A percentile compares a stretch with the other conserved stretches of the same genome.
Evolutionary conservation across 2,888 invertebrate species (phyloP).

Genomic region (Congeria kusceri): DNA sequence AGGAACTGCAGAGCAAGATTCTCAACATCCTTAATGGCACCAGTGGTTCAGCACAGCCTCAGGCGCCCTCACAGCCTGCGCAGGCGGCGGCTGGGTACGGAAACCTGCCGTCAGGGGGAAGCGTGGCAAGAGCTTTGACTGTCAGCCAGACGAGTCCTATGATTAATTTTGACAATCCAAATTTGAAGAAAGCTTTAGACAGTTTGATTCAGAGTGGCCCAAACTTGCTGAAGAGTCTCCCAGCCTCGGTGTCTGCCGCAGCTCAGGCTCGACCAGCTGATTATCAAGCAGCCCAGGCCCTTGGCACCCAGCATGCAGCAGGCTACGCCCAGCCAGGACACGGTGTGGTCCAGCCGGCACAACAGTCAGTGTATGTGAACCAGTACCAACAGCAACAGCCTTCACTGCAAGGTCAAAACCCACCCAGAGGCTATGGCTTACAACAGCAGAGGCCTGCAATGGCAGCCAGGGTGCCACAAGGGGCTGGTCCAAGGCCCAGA

Average conservation of each 20-base stretch:
- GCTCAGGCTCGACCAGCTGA: constrained; percentile 31
- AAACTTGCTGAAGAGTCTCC: constrained; percentile 83
- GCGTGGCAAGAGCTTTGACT: constrained; percentile 19
- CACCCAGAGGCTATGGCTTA: constrained; percentile 26
- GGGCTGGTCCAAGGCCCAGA: constrained; percentile 51
- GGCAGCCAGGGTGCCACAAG: constrained; percentile 47
- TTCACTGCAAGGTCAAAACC: constrained; percentile 20
- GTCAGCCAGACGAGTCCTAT: constrained; percentile 61
- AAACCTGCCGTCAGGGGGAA: constrained; percentile 9
- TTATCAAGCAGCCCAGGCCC: background rate
- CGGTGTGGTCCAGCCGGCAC: constrained; percentile 1
- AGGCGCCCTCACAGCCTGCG: constrained; percentile 35
- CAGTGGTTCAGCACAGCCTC: constrained; percentile 25
- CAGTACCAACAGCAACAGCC: constrained; percentile 20
- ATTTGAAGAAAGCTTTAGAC: constrained; percentile 85
- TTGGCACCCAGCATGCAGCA: background rate
- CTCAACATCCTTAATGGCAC: constrained; percentile 89
- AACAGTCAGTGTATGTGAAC: background rate
- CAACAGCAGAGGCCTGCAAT: constrained; percentile 22
- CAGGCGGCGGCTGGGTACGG: constrained; percentile 25
- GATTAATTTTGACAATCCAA: constrained; percentile 85
- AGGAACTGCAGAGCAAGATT: constrained; percentile 92
- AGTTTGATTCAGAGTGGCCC: constrained; percentile 86
- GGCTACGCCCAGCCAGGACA: background rate
- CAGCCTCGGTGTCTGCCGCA: constrained; percentile 37